Base-by-base conservation (phyloP, 2,797 vertebrate genomes). In the Tympanoctomys barrerae region DNA sequence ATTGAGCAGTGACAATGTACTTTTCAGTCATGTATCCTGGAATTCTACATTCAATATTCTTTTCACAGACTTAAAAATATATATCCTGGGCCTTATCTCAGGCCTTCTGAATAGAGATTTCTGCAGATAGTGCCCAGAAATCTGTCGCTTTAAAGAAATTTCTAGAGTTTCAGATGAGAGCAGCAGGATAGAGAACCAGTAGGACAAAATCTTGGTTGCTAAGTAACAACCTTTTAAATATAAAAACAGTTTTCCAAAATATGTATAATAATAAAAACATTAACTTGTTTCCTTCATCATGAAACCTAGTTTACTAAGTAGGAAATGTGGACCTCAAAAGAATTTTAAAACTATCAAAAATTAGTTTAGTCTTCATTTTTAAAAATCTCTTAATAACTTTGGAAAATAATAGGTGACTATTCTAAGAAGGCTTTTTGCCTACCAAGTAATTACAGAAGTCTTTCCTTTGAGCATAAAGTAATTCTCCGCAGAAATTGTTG, bases 201-300 rank as follows among this genome's bases (percentile, higher is more conserved):
- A 64, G 33, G 28, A 62, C 62, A 77, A 49, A 57, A 18, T 83
- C 14, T 87, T 79, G n/a, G 49, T 54, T 87, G 19, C 14, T 61
- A 87, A 83, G 33, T 62, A 39, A 57, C 66, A 94, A 66, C 33
- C 61, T 70, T 33, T 91, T 73, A 95, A 91, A 73, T 79, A 78
- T 54, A 70, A 89, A 82, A 52, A 90, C 16, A 87, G 11, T 70
- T 77, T 71, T 88, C 28, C n/a, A 36, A 93, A 62, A 12, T 84
- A 49, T 36, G 11, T 75, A 7, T 75, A 71, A 33, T 31, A 59
- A 12, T n/a, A 57, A 66, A 88, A 87, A 91, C 80, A 31, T 49
- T 8, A 8, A 11, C 19, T 62, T 70, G 11, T 75, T 75, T 75
- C 24, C 71, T 46, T 28, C 24, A 14, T 75, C 13, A 28, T 75